Evolutionary conservation across 1,140 invertebrate genomes (phyloP).

Genomic region (Cydia amplana): DNA sequence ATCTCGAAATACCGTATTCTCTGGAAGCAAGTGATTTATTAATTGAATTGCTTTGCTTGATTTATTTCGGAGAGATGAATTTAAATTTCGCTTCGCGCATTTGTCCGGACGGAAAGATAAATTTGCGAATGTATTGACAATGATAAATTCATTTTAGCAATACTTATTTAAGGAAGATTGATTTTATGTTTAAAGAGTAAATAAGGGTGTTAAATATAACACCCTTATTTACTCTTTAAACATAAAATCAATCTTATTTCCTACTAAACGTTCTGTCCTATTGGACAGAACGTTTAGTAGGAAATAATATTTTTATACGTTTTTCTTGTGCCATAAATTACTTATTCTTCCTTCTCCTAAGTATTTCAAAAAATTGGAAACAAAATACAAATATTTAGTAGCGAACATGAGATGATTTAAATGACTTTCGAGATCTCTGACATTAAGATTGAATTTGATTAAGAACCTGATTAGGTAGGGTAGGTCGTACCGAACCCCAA

Average conservation of each 20-base stretch:
- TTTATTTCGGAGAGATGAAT: slow-evolving; percentile 16
- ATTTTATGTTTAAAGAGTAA: not conserved
- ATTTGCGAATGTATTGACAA: not conserved
- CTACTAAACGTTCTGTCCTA: too few relatives aligned
- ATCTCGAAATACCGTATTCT: not conserved
- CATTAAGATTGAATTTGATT: too few relatives aligned
- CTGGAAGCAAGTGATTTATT: slow-evolving; percentile 19
- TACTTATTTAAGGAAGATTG: not conserved
- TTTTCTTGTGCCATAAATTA: not conserved
- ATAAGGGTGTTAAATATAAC: not conserved
- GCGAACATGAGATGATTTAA: too few relatives aligned
- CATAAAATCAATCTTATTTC: too few relatives aligned
- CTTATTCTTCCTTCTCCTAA: too few relatives aligned
- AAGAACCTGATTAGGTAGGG: too few relatives aligned
- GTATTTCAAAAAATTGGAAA: too few relatives aligned
- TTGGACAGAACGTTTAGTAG: not conserved
- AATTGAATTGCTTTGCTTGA: slow-evolving; percentile 24
- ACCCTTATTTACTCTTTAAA: too few relatives aligned
- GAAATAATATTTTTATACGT: not conserved
- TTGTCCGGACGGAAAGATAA: slow-evolving; percentile 16
- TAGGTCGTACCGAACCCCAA: too few relatives aligned
- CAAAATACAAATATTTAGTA: too few relatives aligned
- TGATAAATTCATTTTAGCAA: slow-evolving; percentile 12
- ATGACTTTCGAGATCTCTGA: too few relatives aligned
- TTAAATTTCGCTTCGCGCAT: slow-evolving; percentile 12